These are phyloP conservation scores for Micromesistius poutassou DNA, from an alignment of 2,797 vertebrate species.

Conservation along the genomic window DNA sequence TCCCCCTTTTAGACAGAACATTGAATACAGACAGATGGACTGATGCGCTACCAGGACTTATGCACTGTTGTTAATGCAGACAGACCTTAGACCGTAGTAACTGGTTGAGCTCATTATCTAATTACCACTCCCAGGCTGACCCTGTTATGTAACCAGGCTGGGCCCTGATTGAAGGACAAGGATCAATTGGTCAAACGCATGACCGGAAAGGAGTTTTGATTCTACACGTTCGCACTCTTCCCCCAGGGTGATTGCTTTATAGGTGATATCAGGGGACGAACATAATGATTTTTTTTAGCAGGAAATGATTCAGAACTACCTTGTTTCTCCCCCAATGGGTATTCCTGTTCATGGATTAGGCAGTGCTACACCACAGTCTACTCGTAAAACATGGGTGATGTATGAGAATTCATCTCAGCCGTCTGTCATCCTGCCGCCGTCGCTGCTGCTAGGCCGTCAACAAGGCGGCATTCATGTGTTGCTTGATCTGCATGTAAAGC, in stretches of 20 bases:
- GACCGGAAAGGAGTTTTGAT: slow-evolving; percentile 23
- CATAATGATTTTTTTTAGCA: neutral
- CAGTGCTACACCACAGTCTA: neutral
- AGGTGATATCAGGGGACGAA: neutral
- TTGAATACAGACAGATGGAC: no score
- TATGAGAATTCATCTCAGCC: neutral
- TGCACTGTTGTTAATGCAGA: neutral
- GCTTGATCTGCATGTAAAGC: no score
- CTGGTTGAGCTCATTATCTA: neutral
- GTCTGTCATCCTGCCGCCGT: neutral
- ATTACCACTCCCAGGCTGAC: slow-evolving; percentile 33
- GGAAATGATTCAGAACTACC: neutral
- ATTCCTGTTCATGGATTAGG: neutral
- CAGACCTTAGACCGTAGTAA: neutral
- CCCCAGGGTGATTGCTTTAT: neutral
- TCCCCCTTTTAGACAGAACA: neutral
- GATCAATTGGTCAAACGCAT: slow-evolving; percentile 39
- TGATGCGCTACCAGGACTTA: neutral
- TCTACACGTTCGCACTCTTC: neutral
- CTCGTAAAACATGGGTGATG: neutral
- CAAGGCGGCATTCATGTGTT: neutral
- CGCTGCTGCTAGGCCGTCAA: neutral
- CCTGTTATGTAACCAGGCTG: slow-evolving; percentile 45
- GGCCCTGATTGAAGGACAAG: slow-evolving; percentile 27
- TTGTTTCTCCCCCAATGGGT: neutral